phyloP scores from a whole-genome alignment of 1,140 invertebrate species.

The Aphis craccivora region DNA sequence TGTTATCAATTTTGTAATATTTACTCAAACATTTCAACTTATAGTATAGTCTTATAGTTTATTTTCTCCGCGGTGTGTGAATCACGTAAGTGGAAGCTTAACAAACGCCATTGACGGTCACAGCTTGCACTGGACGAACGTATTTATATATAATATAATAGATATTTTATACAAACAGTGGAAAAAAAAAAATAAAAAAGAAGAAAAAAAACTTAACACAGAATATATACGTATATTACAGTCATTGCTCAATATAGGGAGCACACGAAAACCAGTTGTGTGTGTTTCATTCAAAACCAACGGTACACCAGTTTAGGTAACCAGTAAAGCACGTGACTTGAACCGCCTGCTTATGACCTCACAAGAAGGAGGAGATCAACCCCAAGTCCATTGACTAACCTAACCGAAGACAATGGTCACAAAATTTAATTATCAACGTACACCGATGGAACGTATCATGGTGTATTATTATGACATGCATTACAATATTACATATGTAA shows the following conservation, averaged over 20 bases:
- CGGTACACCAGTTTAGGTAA: conserved; percentile 56
- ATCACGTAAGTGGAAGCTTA: background rate
- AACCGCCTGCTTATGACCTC: conserved; percentile 55
- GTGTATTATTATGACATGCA: too few species aligned
- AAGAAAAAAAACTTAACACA: background rate
- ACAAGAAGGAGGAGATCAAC: conserved; percentile 43
- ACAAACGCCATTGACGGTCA: background rate
- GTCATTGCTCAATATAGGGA: conserved; percentile 31
- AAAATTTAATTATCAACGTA: background rate
- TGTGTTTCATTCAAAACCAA: conserved; percentile 54
- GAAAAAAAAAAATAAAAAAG: conserved; percentile 4
- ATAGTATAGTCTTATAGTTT: background rate
- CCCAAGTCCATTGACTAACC: conserved; percentile 18
- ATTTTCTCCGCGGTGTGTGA: background rate
- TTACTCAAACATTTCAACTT: background rate
- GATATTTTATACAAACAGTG: too few species aligned
- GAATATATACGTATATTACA: conserved; percentile 7
- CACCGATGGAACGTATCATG: background rate
- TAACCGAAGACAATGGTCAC: conserved; percentile 8
- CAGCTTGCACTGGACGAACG: background rate
- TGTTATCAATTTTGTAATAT: background rate
- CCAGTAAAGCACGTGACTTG: conserved; percentile 57
- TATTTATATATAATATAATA: background rate
- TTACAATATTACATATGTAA: too few species aligned
- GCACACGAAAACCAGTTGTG: conserved; percentile 53